phyloP scores from a whole-genome alignment of 1,140 invertebrate genomes.

The Muscidifurax raptorellus region DNA sequence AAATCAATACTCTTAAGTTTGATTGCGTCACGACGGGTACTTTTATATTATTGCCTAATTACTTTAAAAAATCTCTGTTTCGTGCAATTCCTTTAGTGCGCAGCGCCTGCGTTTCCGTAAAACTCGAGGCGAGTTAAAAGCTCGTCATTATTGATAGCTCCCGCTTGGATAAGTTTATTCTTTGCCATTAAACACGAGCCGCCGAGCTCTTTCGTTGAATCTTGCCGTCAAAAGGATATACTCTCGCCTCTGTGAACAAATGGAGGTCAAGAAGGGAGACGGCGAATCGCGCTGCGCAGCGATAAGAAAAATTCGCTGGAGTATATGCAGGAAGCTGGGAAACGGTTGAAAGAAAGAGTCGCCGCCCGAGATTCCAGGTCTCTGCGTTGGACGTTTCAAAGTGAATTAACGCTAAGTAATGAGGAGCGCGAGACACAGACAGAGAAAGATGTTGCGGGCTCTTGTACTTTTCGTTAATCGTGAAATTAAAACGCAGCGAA shows the following conservation, averaged over 20 bases:
- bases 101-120: not conserved
- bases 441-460: slow-evolving; percentile 43
- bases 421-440: slow-evolving; percentile 23
- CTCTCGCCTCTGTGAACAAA: slow-evolving; percentile 41
- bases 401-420: slow-evolving; percentile 54
- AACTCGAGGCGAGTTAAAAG: not conserved
- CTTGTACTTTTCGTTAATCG: slow-evolving; percentile 51
- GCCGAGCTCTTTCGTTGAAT: slow-evolving; percentile 45
- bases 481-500: slow-evolving; percentile 39
- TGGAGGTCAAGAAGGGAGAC: slow-evolving; percentile 55
- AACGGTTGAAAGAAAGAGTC: not conserved
- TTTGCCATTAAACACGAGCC: slow-evolving; percentile 28
- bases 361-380: slow-evolving; percentile 33
- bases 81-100: too few species aligned
- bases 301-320: slow-evolving; percentile 30
- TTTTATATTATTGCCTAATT: too few species aligned
- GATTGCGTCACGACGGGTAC: too few species aligned
- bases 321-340: slow-evolving; percentile 1
- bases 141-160: not conserved
- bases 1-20: too few species aligned
- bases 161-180: not conserved
- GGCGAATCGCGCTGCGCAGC: slow-evolving; percentile 46
- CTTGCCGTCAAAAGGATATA: slow-evolving; percentile 22
- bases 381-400: slow-evolving; percentile 48
- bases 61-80: too few species aligned